These are phyloP conservation scores for Nemoura dubitans DNA, from an alignment of 2,888 invertebrate genomes.

Conservation along the genomic window DNA sequence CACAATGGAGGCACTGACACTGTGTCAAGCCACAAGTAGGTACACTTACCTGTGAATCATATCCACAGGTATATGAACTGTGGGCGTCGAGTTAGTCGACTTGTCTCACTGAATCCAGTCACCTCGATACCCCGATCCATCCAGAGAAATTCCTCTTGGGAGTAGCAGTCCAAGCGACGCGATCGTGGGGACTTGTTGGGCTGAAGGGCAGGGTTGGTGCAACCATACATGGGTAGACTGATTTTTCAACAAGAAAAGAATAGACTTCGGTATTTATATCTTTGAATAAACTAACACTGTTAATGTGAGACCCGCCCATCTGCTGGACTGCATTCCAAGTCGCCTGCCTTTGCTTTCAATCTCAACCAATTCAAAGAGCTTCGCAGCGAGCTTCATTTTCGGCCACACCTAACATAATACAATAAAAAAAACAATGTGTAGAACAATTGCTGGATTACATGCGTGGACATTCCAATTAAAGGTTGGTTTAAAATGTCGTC, in stretches of 20 bases:
- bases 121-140: too few relatives aligned
- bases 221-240: not conserved
- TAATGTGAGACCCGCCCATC: conserved; percentile 34
- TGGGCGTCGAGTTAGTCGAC: too few relatives aligned
- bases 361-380: not conserved
- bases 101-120: too few relatives aligned
- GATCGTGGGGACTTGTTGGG: not conserved
- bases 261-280: conserved; percentile 36
- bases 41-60: not conserved
- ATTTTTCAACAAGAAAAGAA: conserved; percentile 21
- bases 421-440: not conserved
- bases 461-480: conserved; percentile 25
- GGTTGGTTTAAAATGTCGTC: not conserved
- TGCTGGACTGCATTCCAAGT: conserved; percentile 27
- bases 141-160: not conserved
- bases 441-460: conserved; percentile 1
- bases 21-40: too few relatives aligned
- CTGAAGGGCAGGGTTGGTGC: conserved; percentile 5
- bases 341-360: not conserved
- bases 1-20: not conserved
- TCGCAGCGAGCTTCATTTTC: not conserved
- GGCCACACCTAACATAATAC: conserved; percentile 21
- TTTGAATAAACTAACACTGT: conserved; percentile 31
- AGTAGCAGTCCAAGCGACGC: not conserved
- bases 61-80: too few relatives aligned